Evolutionary conservation across 2,888 invertebrate species (phyloP), one percentile per base, ranked within the genome.

Genomic region (Eupsilia transversa): DNA sequence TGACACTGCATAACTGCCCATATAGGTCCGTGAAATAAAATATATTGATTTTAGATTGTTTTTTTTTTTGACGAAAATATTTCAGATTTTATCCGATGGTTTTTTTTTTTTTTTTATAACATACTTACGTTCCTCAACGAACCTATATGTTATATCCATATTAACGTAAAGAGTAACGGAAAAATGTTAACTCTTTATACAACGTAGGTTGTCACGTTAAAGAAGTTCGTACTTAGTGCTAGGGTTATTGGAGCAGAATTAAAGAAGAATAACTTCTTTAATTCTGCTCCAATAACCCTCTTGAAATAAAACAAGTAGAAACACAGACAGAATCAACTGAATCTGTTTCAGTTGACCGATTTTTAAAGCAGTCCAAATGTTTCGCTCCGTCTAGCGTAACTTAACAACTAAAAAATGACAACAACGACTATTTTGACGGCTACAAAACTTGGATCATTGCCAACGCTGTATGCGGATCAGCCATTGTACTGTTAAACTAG

Each of bases 391-490:
- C 86, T 80, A 74, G 79, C 86, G 84, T 86, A 75, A 87, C n/a
- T 79, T 60, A 67, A 85, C 61, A 82, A 66, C 84, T n/a, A 72
- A 75, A 80, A 83, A 83, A 75, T 77, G 65, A 84, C 80, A 74
- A 73, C 54, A 68, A 43, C 35, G 57, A 79, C 78, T 79, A 85
- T 86, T 86, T 83, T 86, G 86, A 87, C 81, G 83, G 69, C 67
- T 65, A 23, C 63, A 33, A 38, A 56, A 65, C 68, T 86, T 86
- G 86, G 86, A 81, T 54, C 35, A 72, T 43, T 69, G 87, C 86
- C 86, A 86, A 74, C 61, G 35, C 72, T 43, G 59, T 74, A 74
- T 72, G 61, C 63, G 85, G 64, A 76, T 77, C 69, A 61, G 68
- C 60, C 63, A 73, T 74, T 68, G 52, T 61, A 56, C 67, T 60